Evolutionary conservation across 2,888 invertebrate genomes (phyloP).

Genomic region (Chrysolina oricalcia): DNA sequence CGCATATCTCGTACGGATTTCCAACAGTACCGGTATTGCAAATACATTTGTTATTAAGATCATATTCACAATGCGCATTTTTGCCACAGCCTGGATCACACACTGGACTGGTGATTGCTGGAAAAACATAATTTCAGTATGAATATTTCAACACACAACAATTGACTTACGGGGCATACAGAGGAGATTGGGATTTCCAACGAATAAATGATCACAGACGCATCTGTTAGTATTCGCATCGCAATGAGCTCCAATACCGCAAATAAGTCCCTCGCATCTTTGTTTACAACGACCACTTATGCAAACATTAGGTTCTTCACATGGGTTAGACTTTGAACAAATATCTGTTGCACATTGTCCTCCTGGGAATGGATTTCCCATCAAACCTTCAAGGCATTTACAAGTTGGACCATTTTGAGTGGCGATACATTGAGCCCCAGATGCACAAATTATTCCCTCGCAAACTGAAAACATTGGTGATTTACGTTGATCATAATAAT

Average conservation of each 20-base stretch:
- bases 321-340: constrained; percentile 85
- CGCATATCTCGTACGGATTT: constrained; percentile 90
- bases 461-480: constrained; percentile 74
- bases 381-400: constrained; percentile 88
- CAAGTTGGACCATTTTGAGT: constrained; percentile 90
- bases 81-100: constrained; percentile 87
- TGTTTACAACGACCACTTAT: constrained; percentile 92
- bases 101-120: constrained; percentile 84
- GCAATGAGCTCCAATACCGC: constrained; percentile 91
- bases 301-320: constrained; percentile 86
- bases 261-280: constrained; percentile 89
- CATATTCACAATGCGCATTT: constrained; percentile 92
- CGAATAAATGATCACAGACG: constrained; percentile 88
- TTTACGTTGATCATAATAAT: background rate
- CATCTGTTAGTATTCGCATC: constrained; percentile 87
- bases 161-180: constrained; percentile 91
- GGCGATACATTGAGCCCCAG: constrained; percentile 89
- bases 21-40: constrained; percentile 89
- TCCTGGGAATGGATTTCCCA: constrained; percentile 94
- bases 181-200: constrained; percentile 90
- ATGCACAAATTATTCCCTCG: constrained; percentile 84
- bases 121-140: constrained; percentile 61
- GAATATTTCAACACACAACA: constrained; percentile 49
- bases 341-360: constrained; percentile 88
- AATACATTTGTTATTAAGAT: constrained; percentile 83